Conservation (phyloP, 1,140 invertebrate genomes). For the Chymomyza costata region DNA sequence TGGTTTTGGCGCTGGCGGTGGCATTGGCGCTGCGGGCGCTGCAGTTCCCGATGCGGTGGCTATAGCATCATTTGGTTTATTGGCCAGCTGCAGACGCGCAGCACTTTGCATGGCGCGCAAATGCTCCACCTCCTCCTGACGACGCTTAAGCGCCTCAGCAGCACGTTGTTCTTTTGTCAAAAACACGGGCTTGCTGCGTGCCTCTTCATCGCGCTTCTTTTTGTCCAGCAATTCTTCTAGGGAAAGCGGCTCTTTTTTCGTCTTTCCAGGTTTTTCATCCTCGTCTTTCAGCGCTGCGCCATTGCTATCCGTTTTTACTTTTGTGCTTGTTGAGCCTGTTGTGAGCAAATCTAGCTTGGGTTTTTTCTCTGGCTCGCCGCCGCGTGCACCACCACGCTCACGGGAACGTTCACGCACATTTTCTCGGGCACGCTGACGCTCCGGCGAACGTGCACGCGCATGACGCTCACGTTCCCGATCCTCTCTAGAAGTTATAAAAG, state of each 20-base stretch:
- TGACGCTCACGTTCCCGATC: slow-evolving; percentile 46
- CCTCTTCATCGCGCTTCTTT: slow-evolving; percentile 97
- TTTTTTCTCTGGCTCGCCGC: slow-evolving; percentile 37
- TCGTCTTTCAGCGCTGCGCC: slow-evolving; percentile 26
- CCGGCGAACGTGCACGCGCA: slow-evolving; percentile 72
- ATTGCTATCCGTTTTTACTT: background rate
- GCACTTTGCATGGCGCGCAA: slow-evolving; percentile 75
- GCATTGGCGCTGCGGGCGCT: slow-evolving; percentile 24
- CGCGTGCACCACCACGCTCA: slow-evolving; percentile 41
- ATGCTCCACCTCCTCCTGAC: slow-evolving; percentile 90
- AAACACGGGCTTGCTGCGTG: slow-evolving; percentile 96
- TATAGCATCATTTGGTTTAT: slow-evolving; percentile 17
- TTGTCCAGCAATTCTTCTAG: slow-evolving; percentile 96
- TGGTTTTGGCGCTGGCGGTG: slow-evolving; percentile 34
- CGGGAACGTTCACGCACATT: slow-evolving; percentile 37
- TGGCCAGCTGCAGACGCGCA: slow-evolving; percentile 48
- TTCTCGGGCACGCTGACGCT: slow-evolving; percentile 33
- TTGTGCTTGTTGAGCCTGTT: background rate
- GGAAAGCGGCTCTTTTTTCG: slow-evolving; percentile 92
- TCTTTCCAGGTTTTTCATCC: slow-evolving; percentile 58
- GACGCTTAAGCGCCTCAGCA: slow-evolving; percentile 89
- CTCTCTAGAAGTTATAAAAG: slow-evolving; percentile 22
- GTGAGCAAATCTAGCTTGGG: slow-evolving; percentile 29
- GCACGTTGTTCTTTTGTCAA: slow-evolving; percentile 96
- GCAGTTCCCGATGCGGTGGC: slow-evolving; percentile 53